Evolutionary conservation across 2,113 vertebrate species (phyloP).

Genomic region (Microtus oregoni): DNA sequence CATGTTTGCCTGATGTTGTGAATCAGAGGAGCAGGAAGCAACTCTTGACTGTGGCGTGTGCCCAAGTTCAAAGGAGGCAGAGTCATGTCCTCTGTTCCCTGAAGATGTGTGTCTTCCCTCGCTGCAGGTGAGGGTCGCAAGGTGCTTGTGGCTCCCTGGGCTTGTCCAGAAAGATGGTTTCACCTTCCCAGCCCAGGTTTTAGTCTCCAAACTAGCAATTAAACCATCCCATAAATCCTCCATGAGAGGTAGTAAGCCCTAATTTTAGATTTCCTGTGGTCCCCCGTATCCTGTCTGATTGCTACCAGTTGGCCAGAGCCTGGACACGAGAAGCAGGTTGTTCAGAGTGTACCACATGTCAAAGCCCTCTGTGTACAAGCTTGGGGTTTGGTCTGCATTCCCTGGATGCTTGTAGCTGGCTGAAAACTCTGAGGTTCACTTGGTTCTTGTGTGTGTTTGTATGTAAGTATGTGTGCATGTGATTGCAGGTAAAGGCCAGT

Average conservation of each 20-base stretch:
- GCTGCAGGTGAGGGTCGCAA: conserved; percentile 75
- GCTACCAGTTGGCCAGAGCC: conserved; percentile 85
- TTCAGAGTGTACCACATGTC: conserved; percentile 60
- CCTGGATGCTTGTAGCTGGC: conserved; percentile 60
- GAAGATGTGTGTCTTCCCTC: not conserved
- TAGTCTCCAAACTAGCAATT: conserved; percentile 89
- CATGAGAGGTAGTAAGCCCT: conserved; percentile 91
- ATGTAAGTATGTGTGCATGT: not conserved
- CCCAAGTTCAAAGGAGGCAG: not conserved
- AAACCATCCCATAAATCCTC: conserved; percentile 91
- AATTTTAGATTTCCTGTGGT: conserved; percentile 92
- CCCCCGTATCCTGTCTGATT: conserved; percentile 87
- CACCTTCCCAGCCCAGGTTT: conserved; percentile 84
- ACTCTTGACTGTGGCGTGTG: rapidly evolving
- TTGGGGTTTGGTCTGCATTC: conserved; percentile 74
- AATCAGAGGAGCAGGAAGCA: rapidly evolving
- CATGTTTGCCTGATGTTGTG: not conserved
- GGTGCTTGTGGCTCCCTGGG: not conserved
- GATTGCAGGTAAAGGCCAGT: not conserved
- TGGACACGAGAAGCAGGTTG: conserved; percentile 75
- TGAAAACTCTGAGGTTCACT: conserved; percentile 32
- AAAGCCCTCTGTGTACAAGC: conserved; percentile 54
- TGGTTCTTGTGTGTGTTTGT: not conserved
- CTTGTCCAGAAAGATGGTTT: conserved; percentile 85
- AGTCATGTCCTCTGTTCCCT: conserved; percentile 46